Conservation (phyloP, 2,888 invertebrate species). For the Dynastes hyllus region DNA sequence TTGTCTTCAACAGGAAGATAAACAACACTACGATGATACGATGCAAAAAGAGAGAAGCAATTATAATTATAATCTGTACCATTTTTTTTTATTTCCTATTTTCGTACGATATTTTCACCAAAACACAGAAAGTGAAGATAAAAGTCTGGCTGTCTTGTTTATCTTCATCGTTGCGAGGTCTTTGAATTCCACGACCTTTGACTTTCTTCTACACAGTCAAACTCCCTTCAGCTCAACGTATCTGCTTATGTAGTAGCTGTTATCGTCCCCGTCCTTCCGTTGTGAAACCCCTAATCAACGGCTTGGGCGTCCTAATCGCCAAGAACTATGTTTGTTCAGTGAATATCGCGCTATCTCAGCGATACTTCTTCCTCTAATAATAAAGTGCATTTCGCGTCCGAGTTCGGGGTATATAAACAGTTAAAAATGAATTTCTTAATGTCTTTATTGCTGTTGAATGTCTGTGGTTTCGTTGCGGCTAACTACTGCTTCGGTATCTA, state of each 20-base stretch:
- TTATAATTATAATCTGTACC: not conserved
- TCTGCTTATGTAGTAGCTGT: not conserved
- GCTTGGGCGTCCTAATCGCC: too few species aligned
- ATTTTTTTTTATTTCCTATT: not conserved
- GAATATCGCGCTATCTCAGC: not conserved
- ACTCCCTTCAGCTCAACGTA: not conserved
- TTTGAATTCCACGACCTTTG: constrained; percentile 40
- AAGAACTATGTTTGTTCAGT: too few species aligned
- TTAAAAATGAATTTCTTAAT: not conserved
- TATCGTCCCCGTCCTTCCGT: too few species aligned
- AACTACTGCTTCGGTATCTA: constrained; percentile 8
- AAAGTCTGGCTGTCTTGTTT: not conserved
- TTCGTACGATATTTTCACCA: not conserved
- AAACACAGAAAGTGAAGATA: too few species aligned
- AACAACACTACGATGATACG: constrained; percentile 6
- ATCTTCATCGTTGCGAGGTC: constrained; percentile 11
- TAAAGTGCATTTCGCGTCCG: constrained; percentile 9
- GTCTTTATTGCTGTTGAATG: not conserved
- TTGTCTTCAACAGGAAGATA: constrained; percentile 27
- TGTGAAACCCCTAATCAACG: not conserved
- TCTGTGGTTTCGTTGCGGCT: not conserved
- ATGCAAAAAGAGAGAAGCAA: too few species aligned
- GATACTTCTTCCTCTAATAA: not conserved
- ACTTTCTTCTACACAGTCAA: not conserved
- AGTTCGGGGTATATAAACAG: constrained; percentile 2